Conservation (phyloP, 2,888 invertebrate genomes). For the Altica lythri region DNA sequence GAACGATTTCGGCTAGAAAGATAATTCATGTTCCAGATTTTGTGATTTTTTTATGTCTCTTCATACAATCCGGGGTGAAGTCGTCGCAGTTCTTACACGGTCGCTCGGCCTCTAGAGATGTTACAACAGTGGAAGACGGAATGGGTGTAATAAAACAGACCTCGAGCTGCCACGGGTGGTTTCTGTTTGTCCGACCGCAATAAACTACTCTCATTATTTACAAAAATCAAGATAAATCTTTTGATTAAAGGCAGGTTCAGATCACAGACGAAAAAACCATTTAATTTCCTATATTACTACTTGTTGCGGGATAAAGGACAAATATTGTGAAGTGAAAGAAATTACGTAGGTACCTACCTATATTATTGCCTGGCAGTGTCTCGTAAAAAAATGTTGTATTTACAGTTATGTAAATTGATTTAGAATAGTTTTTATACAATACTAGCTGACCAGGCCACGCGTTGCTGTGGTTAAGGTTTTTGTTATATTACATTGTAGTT, state of each 20-base stretch:
- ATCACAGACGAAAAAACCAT: constrained; percentile 9
- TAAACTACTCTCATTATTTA: constrained; percentile 34
- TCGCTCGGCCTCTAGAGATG: constrained; percentile 23
- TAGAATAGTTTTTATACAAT: too few relatives aligned
- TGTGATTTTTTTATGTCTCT: constrained; percentile 30
- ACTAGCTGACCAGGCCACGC: too few relatives aligned
- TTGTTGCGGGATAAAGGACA: constrained; percentile 9
- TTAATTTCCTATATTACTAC: constrained; percentile 18
- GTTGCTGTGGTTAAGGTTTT: too few relatives aligned
- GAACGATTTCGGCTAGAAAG: constrained; percentile 13
- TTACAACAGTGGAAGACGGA: constrained; percentile 29
- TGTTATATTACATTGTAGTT: too few relatives aligned
- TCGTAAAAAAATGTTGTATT: too few relatives aligned
- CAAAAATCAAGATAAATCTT: constrained; percentile 33
- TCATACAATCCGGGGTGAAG: constrained; percentile 17
- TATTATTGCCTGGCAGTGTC: too few relatives aligned
- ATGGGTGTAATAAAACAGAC: constrained; percentile 30
- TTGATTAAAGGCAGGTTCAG: constrained; percentile 20
- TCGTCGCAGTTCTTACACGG: constrained; percentile 2
- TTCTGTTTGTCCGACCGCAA: constrained; percentile 32
- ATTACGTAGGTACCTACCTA: too few relatives aligned
- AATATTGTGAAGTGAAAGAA: too few relatives aligned
- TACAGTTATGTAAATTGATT: too few relatives aligned
- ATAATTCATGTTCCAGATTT: constrained; percentile 28
- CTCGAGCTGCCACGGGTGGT: constrained; percentile 31